These are phyloP conservation scores for Barnardius zonarius DNA, from an alignment of 2,113 vertebrate species.

Conservation along the genomic window DNA sequence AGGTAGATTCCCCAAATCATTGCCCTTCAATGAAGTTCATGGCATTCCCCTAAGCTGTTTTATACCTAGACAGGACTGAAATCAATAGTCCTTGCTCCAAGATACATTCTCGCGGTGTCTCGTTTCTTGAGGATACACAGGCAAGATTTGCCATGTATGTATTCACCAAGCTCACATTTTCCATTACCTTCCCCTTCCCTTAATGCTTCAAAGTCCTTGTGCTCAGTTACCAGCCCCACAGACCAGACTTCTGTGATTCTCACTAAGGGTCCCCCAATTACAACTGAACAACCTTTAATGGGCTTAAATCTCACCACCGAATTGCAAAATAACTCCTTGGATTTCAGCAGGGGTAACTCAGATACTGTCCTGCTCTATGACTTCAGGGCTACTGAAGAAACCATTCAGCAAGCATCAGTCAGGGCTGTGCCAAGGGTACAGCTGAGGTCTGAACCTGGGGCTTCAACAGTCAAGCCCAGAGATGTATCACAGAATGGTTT, in stretches of 20 bases:
- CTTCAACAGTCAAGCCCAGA: background rate
- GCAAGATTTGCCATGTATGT: background rate
- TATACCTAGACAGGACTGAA: background rate
- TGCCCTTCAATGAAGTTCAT: background rate
- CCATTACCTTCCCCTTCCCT: background rate
- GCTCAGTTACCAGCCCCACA: background rate
- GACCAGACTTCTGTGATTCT: background rate
- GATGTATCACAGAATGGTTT: background rate
- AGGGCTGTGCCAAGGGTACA: fast-evolving
- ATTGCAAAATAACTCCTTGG: background rate
- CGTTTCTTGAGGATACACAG: background rate
- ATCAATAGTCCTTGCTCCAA: background rate
- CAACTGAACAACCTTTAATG: background rate
- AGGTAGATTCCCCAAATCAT: background rate
- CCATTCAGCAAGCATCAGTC: fast-evolving
- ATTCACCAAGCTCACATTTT: background rate
- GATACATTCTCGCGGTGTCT: background rate
- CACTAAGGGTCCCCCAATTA: background rate
- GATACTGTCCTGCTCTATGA: background rate
- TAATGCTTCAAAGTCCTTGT: background rate
- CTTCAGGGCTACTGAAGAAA: background rate
- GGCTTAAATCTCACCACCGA: background rate
- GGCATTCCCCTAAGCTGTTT: background rate
- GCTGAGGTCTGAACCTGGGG: background rate
- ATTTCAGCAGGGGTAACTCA: background rate